Evolutionary conservation across 2,888 invertebrate genomes (phyloP), one percentile per base, ranked within the genome.

Genomic region (Polietes domitor): DNA sequence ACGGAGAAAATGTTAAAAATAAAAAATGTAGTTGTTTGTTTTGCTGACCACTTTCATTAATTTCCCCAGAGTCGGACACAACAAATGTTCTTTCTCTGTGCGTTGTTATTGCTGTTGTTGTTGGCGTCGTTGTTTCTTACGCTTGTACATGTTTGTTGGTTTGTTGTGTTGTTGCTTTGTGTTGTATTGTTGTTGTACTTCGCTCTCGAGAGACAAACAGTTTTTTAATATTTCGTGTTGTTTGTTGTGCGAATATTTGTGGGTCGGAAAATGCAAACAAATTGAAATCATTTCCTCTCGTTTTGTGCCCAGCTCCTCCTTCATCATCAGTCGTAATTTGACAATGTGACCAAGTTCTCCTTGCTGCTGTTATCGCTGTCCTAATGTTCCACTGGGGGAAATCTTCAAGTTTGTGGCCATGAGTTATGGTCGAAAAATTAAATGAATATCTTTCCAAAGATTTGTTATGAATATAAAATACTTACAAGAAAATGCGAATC

Each of bases 41-140:
- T 17, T 78, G 72, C 78, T 78, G 84, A 84, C 84, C 84, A 81
- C 84, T 81, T 84, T 76, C 70, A 79, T 76, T 84, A 81, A 84
- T 84, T 84, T 84, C 84, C 84, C 84, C 58, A 53, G 84, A 79
- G 81, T 76, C 61, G 61, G 53, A 71, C 43, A 24, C 21, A 68
- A 70, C 58, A 72, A 78, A 76, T 84, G 68, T 81, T 84, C 55
- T 61, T 84, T 68, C 43, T 73, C 47, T 37, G 19, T 53, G 41
- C 37, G 47, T 61, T 61, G 61, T 19, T 24, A 53, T 9, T 47
- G 15, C 55, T 65, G 53, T 37, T 43, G 53, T 26, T 77, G 37
- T 37, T 7, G 37, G 1, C 37, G 37, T 37, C 37, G 10, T 7
- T 43, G 21, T 24, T 37, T 75, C 15, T 50, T 76, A 47, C 65